phyloP scores from a whole-genome alignment of 1,140 invertebrate species.

The Ips typographus region DNA sequence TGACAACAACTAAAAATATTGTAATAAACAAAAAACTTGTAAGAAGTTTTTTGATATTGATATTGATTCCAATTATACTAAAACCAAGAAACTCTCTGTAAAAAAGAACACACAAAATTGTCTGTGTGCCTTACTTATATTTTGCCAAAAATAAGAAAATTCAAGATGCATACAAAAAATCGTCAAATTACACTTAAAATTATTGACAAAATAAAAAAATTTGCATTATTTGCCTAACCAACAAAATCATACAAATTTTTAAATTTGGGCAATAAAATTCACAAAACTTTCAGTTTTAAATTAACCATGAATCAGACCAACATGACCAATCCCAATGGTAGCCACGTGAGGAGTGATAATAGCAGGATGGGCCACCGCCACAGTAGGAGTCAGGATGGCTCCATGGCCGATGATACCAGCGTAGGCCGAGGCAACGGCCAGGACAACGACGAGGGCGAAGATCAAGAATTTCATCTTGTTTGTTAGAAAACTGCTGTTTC shows the following conservation, averaged over 20 bases:
- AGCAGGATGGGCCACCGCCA: constrained; percentile 12
- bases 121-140: no score
- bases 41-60: no score
- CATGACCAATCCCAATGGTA: constrained; percentile 11
- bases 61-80: no score
- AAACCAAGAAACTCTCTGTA: no score
- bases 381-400: constrained; percentile 18
- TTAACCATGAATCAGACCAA: constrained; percentile 39
- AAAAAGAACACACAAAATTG: no score
- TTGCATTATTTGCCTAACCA: background rate
- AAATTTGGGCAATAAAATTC: background rate
- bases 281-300: constrained; percentile 57
- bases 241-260: constrained; percentile 1
- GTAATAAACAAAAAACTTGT: no score
- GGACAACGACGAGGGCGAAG: constrained; percentile 33
- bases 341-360: background rate
- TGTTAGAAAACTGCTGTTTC: background rate
- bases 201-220: constrained; percentile 2
- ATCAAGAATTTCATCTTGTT: constrained; percentile 34
- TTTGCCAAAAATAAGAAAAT: no score
- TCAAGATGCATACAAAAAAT: no score
- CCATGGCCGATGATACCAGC: constrained; percentile 28
- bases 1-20: no score
- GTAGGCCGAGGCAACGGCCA: constrained; percentile 33
- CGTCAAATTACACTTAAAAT: background rate